Percentiles rank a stretch among this genome's conserved stretches.
phyloP scores from a whole-genome alignment of 2,113 vertebrate genomes.

The Aptenodytes patagonicus region DNA sequence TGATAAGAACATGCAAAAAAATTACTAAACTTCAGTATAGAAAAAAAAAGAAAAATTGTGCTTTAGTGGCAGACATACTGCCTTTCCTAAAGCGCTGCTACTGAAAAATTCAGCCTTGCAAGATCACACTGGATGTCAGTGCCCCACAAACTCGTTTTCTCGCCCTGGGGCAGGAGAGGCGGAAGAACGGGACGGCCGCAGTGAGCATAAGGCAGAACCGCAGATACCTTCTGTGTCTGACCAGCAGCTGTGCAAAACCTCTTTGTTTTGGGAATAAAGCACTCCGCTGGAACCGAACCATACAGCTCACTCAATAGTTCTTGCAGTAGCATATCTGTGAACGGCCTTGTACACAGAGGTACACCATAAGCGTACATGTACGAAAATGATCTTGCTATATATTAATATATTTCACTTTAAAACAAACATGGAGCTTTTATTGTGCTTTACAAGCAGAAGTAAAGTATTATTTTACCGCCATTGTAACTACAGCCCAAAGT shows the following conservation, averaged over 20 bases:
- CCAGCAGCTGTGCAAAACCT: background rate
- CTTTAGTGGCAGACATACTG: background rate
- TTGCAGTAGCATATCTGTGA: background rate
- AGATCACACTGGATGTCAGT: background rate
- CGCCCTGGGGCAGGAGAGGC: background rate
- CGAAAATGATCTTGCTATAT: background rate
- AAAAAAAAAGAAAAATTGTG: background rate
- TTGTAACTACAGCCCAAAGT: background rate
- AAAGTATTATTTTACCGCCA: background rate
- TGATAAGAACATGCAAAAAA: background rate
- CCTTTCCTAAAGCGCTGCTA: background rate
- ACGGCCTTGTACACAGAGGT: background rate
- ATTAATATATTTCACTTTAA: background rate
- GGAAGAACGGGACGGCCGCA: background rate
- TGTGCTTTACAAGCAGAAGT: background rate
- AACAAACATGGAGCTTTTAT: background rate
- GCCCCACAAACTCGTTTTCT: background rate
- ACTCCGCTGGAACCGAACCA: background rate
- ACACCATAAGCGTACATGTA: rapidly evolving
- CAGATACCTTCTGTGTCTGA: background rate
- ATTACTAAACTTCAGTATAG: background rate
- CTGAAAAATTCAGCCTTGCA: background rate
- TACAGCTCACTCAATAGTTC: background rate
- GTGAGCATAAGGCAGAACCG: background rate
- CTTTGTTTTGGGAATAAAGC: background rate